Evolutionary conservation across 2,113 vertebrate species (phyloP), one percentile per base, ranked within the genome.

Genomic region (Megaleporinus macrocephalus): DNA sequence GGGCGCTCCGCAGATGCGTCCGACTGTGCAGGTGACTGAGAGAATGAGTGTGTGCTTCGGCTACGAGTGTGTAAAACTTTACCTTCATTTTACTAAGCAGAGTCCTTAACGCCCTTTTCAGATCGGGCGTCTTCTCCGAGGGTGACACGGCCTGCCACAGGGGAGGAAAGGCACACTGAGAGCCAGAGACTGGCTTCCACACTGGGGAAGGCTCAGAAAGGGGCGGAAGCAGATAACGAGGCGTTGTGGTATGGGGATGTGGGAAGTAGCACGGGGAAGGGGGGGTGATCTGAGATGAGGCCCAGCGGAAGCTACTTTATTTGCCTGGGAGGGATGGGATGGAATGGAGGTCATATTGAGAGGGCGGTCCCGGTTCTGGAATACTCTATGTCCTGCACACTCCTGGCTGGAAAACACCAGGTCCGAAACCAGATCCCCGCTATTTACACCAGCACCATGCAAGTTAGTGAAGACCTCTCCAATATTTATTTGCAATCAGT

Each of bases 21-120:
- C 20, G n/a, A 30, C 22, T 11, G 62, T 84, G 73, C 27, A 41
- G 26, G 57, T 51, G 62, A 83, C 68, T 47, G 55, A 61, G 14
- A 51, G 62, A 29, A 53, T 81, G 53, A 53, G 62, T 18, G 65
- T 47, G 61, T 63, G 66, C 80, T 82, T 82, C 68, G 36, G 68
- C 71, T 70, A 41, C 29, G 49, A 79, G 47, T 55, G 51, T 85
- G 81, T 79, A 79, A n/a, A 84, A 91, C 89, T 83, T 95, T 95
- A 95, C 94, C 94, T 95, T 95, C 92, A 94, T 94, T 87, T 95
- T 95, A 95, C 94, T 95, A 94, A 95, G 94, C 88, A 95, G 91
- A 88, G 91, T 94, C 94, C 94, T 92, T 93, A 95, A 93, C 83
- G 94, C 94, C 90, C 94, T 94, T 94, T 95, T 95, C 93, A 94